Percentiles rank a stretch among this genome's conserved stretches.
phyloP scores from a whole-genome alignment of 2,797 vertebrate species.

The Babyrousa celebensis region DNA sequence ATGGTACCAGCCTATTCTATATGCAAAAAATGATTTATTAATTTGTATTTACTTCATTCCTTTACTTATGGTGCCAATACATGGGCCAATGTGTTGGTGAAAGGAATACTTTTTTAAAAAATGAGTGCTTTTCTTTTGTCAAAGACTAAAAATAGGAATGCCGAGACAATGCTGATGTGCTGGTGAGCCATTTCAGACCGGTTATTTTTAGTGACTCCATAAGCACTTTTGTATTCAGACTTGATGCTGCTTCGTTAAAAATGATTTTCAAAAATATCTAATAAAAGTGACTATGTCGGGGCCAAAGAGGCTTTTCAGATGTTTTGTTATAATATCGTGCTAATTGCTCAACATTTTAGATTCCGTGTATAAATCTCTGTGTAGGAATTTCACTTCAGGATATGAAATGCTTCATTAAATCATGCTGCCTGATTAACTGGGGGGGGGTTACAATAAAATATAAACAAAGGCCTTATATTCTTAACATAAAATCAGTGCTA shows the following conservation, averaged over 20 bases:
- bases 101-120: background rate
- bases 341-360: background rate
- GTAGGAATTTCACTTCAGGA: background rate
- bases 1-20: background rate
- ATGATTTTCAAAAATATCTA: background rate
- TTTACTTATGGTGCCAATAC: background rate
- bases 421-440: background rate
- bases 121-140: background rate
- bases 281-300: background rate
- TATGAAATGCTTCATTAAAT: background rate
- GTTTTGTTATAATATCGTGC: background rate
- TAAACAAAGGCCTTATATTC: background rate
- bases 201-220: slow-evolving; percentile 3
- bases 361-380: background rate
- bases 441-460: background rate
- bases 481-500: background rate
- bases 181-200: background rate
- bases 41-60: background rate
- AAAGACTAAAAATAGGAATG: slow-evolving; percentile 5
- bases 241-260: slow-evolving; percentile 13
- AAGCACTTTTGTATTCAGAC: background rate
- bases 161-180: background rate
- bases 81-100: background rate
- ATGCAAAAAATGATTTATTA: background rate
- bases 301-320: background rate